A percentile compares a stretch with the other conserved stretches of the same genome.
phyloP scores from a whole-genome alignment of 2,888 invertebrate species.

The Aphidoletes aphidimyza region DNA sequence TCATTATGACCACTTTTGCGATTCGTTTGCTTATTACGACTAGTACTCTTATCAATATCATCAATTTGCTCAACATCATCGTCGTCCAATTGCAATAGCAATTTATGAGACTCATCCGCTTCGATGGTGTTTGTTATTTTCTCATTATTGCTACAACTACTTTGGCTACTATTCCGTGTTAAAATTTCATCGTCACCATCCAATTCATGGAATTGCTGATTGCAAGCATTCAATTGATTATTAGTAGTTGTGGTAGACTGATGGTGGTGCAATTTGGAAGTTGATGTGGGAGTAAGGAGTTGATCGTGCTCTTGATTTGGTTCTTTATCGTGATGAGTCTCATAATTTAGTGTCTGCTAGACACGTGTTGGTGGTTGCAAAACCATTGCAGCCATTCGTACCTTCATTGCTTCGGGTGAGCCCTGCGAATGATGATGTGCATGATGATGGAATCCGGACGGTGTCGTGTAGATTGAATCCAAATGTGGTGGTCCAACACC shows the following conservation, averaged over 20 bases:
- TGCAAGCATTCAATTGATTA: slow-evolving; percentile 56
- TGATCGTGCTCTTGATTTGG: slow-evolving; percentile 46
- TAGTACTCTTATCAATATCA: slow-evolving; percentile 12
- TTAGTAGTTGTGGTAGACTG: slow-evolving; percentile 22
- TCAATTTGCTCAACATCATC: not conserved
- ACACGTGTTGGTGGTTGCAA: slow-evolving; percentile 90
- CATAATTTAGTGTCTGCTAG: slow-evolving; percentile 67
- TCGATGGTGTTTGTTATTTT: slow-evolving; percentile 52
- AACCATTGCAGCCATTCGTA: slow-evolving; percentile 89
- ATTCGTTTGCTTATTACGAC: slow-evolving; percentile 32
- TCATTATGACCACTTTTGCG: slow-evolving; percentile 56
- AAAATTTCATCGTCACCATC: slow-evolving; percentile 57
- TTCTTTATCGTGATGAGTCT: slow-evolving; percentile 56
- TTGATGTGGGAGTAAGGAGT: slow-evolving; percentile 41
- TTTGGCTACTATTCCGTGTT: slow-evolving; percentile 56
- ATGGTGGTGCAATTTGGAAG: slow-evolving; percentile 42
- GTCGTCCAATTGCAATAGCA: slow-evolving; percentile 9
- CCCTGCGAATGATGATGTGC: slow-evolving; percentile 62
- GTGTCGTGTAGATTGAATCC: slow-evolving; percentile 79
- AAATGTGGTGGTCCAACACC: slow-evolving; percentile 70
- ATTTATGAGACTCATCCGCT: slow-evolving; percentile 48
- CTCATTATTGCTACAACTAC: slow-evolving; percentile 57
- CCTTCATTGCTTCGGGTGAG: slow-evolving; percentile 85
- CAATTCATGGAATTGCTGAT: slow-evolving; percentile 39
- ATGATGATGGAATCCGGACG: slow-evolving; percentile 66